Evolutionary conservation across 2,888 invertebrate species (phyloP).

Genomic region (Microctonus aethiopoides): DNA sequence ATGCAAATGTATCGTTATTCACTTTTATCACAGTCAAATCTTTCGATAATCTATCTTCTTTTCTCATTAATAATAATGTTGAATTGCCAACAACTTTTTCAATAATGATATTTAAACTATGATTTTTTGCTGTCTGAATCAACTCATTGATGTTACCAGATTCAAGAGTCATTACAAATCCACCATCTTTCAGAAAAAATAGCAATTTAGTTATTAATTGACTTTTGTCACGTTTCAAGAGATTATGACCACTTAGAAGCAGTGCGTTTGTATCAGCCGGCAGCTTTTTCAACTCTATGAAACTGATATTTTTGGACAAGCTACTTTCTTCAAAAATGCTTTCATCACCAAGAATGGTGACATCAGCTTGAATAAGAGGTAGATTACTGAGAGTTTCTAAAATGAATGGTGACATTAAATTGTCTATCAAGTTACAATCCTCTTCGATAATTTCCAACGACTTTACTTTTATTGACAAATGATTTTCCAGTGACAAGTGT

Average conservation of each 20-base stretch:
- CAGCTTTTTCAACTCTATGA: conserved; percentile 73
- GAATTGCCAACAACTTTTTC: conserved; percentile 49
- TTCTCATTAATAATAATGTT: conserved; percentile 48
- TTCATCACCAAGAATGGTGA: conserved; percentile 68
- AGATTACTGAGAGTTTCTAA: conserved; percentile 74
- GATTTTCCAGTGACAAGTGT: conserved; percentile 71
- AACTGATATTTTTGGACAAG: conserved; percentile 69
- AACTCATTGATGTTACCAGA: conserved; percentile 28
- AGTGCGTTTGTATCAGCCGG: conserved; percentile 69
- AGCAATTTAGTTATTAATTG: conserved; percentile 37
- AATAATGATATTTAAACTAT: conserved; percentile 48
- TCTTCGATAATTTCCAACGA: conserved; percentile 59
- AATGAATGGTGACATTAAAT: conserved; percentile 70
- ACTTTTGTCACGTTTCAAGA: conserved; percentile 62
- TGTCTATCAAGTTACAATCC: conserved; percentile 50
- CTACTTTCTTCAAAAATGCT: conserved; percentile 68
- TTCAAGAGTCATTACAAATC: conserved; percentile 57
- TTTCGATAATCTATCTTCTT: conserved; percentile 49
- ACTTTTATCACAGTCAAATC: conserved; percentile 48
- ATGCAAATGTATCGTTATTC: conserved; percentile 58
- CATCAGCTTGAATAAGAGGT: conserved; percentile 77
- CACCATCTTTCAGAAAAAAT: conserved; percentile 41
- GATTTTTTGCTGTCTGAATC: conserved; percentile 13
- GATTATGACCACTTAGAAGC: conserved; percentile 69
- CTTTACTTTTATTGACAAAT: conserved; percentile 57